These are phyloP conservation scores for Pica pica DNA, from an alignment of 2,113 vertebrate genomes.

Conservation along the genomic window DNA sequence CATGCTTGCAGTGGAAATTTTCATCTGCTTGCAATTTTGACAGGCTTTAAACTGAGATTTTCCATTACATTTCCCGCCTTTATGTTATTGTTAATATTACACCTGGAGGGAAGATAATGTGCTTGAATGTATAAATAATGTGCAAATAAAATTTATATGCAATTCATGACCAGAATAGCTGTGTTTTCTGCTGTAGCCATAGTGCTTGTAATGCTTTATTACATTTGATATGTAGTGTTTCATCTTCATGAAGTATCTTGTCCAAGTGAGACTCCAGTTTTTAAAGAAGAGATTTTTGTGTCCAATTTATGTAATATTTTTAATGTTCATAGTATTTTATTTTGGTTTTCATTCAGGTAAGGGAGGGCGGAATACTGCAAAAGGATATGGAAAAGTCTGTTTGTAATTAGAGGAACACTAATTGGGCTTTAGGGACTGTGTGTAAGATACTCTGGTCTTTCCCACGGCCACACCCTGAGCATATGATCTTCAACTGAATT, in stretches of 20 bases:
- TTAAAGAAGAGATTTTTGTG: background rate
- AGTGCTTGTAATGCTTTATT: background rate
- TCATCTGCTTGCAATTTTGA: background rate
- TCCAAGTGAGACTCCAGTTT: background rate
- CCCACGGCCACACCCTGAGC: slow-evolving; percentile 50
- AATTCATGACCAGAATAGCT: background rate
- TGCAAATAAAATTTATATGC: background rate
- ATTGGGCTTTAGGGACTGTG: slow-evolving; percentile 43
- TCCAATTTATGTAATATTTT: background rate
- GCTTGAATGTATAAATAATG: background rate
- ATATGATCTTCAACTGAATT: slow-evolving; percentile 57
- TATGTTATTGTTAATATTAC: background rate
- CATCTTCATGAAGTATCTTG: background rate
- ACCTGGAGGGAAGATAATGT: background rate
- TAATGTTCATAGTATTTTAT: background rate
- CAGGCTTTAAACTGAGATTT: background rate
- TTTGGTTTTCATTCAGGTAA: slow-evolving; percentile 42
- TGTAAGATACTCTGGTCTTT: slow-evolving; percentile 45
- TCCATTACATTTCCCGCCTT: background rate
- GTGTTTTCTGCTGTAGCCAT: background rate
- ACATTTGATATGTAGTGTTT: background rate
- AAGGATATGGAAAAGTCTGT: slow-evolving; percentile 62
- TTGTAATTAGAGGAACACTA: slow-evolving; percentile 50
- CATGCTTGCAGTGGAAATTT: background rate
- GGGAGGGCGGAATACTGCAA: background rate